Percentiles rank a stretch among this genome's conserved stretches.
These are phyloP conservation scores for Dendrocincla fuliginosa DNA, from an alignment of 2,797 vertebrate species.

Conservation along the genomic window DNA sequence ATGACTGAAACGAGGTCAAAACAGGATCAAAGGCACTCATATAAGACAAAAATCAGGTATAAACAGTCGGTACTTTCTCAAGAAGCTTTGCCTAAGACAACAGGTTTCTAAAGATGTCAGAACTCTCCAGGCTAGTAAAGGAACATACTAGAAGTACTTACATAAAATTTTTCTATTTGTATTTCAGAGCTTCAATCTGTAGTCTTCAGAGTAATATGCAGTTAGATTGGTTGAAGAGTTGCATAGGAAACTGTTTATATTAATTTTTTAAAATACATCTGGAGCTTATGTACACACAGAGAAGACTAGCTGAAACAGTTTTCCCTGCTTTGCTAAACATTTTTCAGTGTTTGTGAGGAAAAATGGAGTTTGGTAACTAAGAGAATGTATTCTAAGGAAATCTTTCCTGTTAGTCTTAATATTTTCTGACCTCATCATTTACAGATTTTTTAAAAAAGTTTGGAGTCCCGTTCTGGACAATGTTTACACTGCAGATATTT, in stretches of 20 bases:
- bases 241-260: neutral
- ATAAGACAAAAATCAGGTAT: neutral
- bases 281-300: neutral
- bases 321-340: neutral
- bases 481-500: neutral
- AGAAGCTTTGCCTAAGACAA: neutral
- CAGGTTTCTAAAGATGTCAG: neutral
- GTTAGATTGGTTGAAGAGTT: neutral
- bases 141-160: neutral
- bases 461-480: neutral
- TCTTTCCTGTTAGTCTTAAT: neutral
- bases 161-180: neutral
- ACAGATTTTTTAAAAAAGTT: neutral
- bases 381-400: neutral
- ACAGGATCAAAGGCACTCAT: neutral
- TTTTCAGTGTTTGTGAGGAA: neutral
- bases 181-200: neutral
- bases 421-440: neutral
- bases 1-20: conserved; percentile 9
- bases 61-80: neutral
- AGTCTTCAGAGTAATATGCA: neutral
- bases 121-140: neutral
- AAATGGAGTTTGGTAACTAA: neutral
- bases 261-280: neutral
- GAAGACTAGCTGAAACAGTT: neutral